Base-by-base conservation (phyloP, 1,140 invertebrate species). In the Drosophila nikananu region DNA sequence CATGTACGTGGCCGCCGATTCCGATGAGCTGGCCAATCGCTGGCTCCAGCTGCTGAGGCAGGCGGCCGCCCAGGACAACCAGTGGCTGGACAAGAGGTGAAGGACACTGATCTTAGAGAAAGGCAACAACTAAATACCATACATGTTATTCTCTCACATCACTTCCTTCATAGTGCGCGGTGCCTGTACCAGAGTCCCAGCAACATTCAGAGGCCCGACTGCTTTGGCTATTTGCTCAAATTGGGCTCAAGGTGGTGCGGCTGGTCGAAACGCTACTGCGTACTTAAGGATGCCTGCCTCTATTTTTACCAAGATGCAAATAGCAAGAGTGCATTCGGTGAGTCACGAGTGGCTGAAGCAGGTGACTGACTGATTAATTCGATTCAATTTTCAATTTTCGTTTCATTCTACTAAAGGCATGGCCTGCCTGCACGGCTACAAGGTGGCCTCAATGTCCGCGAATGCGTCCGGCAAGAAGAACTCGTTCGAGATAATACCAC, bases 211-310 rank as follows among this genome's bases (percentile, higher is more conserved):
- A 94, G 96, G 64, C 96, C 97, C 1, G 98, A 99, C 86, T 99
- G 98, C 93, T 97, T 97, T 84, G 98, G 98, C 17, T 97, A 97
- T 93, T 94, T 99, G 23, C 95, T 95, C 86, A 99, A 98, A 93
- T 95, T 97, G 39, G 95, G 94, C 91, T 96, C 93, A 80, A 96
- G 95, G 93, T 96, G 94, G 95, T 97, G 96, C 94, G 96, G 95
- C 52, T 99, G 98, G 98, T 97, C 96, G 66, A 96, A 96, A 83
- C 95, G 98, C 49, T 99, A 98, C 94, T 99, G 98, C 94, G 96
- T 99, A 23, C 95, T 99, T 7, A 99, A 99, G 93, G 98, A 99
- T 93, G 98, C 98, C 49, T 98, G 97, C 83, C 94, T 99, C 13
- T 99, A 98, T 94, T 98, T 99, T 93, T 99, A 98, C 93, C 96